A percentile compares a stretch with the other conserved stretches of the same genome.
phyloP scores from a whole-genome alignment of 2,113 vertebrate species.

The Plecturocebus donacophilus region DNA sequence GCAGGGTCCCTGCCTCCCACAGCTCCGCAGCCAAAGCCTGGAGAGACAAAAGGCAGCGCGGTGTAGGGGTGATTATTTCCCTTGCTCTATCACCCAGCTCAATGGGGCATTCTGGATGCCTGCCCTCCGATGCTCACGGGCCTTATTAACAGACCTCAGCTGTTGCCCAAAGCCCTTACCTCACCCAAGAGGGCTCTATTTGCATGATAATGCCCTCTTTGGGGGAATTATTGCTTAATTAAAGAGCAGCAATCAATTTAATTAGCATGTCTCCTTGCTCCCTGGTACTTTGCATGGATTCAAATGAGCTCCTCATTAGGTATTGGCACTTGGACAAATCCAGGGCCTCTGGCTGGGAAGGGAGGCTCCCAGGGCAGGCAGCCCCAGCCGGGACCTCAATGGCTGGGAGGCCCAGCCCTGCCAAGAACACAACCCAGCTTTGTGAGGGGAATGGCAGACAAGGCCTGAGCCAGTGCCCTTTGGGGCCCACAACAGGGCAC shows the following conservation, averaged over 20 bases:
- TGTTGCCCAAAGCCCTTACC: slow-evolving; percentile 81
- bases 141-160: slow-evolving; percentile 79
- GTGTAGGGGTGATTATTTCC: slow-evolving; percentile 43
- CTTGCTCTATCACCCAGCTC: slow-evolving; percentile 67
- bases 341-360: slow-evolving; percentile 72
- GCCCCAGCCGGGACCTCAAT: slow-evolving; percentile 53
- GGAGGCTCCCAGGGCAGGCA: slow-evolving; percentile 48
- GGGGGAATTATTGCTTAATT: slow-evolving; percentile 89
- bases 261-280: slow-evolving; percentile 88
- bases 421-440: slow-evolving; percentile 69
- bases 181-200: slow-evolving; percentile 82
- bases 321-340: slow-evolving; percentile 84
- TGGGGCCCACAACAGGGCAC: neutral
- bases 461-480: neutral
- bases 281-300: slow-evolving; percentile 87
- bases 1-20: slow-evolving; percentile 53
- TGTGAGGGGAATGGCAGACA: slow-evolving; percentile 43
- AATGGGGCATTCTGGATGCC: slow-evolving; percentile 72
- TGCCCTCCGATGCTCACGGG: slow-evolving; percentile 58
- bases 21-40: neutral
- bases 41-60: slow-evolving; percentile 57
- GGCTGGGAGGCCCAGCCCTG: slow-evolving; percentile 30
- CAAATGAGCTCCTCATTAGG: slow-evolving; percentile 89
- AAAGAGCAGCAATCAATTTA: slow-evolving; percentile 88
- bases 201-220: slow-evolving; percentile 85